Base-by-base conservation (phyloP, 2,888 invertebrate species). In the Eristalinus aeneus region DNA sequence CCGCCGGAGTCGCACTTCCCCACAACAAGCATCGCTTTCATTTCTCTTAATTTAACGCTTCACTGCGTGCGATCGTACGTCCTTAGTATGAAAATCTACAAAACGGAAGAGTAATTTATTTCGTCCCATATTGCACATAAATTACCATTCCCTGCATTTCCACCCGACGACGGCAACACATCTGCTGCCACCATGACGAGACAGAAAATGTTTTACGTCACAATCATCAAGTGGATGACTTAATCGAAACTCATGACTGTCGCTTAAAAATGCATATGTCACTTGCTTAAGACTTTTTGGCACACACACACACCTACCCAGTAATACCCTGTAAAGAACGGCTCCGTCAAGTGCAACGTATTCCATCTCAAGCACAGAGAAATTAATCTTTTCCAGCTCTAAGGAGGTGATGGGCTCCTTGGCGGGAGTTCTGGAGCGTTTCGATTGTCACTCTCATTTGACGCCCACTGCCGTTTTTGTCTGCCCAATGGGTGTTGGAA, bases 171-270 rank as follows among this genome's bases (percentile, higher is more conserved):
- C 53, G 65, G n/a, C n/a, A n/a, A n/a, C n/a, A n/a, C 81, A 77
- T 60, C 67, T 86, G 71, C 65, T 68, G 68, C 60, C 53, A 32
- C 46, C 79, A 68, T 68, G 76, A 77, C 39, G 60, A 68, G 58
- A 31, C 64, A 67, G 71, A 65, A 71, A 74, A 60, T 86, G 73
- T 82, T 73, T 86, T 74, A 36, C 82, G 82, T 82, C 69, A 75
- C 86, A 86, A 82, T 86, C 86, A 82, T 82, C 82, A 86, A 77
- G 76, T 63, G 74, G 67, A 86, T 77, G 82, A 86, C 86, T 86
- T 86, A 86, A 86, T 86, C 82, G 81, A 86, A 86, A 86, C 86
- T 86, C 82, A 86, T 86, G 86, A 86, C 73, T 78, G 86, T 78
- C 86, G 82, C 86, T 86, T 86, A 78, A 86, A 77, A 82, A 86